Conservation (phyloP, 2,797 vertebrate genomes). For the Darevskia nairensis region DNA sequence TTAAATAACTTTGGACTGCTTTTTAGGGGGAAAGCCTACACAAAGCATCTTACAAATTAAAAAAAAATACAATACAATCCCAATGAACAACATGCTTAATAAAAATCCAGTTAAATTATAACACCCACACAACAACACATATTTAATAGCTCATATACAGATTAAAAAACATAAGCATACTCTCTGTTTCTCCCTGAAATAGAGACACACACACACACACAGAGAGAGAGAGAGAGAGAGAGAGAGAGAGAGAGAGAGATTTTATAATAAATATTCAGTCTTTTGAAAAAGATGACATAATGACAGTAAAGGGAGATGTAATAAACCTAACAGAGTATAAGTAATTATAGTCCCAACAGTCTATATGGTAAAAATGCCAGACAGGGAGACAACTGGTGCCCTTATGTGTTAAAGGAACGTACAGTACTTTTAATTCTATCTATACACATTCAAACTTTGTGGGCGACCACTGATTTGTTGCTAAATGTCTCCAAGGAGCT, state of each 20-base stretch:
- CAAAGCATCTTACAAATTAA: too few species aligned
- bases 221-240: too few species aligned
- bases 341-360: not conserved
- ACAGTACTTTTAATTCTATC: conserved; percentile 13
- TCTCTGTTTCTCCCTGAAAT: not conserved
- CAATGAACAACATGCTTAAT: too few species aligned
- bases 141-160: not conserved
- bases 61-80: too few species aligned
- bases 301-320: not conserved
- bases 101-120: too few species aligned
- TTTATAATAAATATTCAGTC: not conserved
- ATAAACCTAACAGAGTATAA: conserved; percentile 12
- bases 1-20: too few species aligned
- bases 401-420: conserved; percentile 5
- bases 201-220: not conserved
- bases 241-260: too few species aligned
- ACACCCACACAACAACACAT: too few species aligned
- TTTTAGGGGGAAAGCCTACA: too few species aligned
- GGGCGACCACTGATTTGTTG: conserved; percentile 34
- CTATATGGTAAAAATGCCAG: conserved; percentile 7
- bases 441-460: conserved; percentile 18
- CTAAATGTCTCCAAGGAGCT: conserved; percentile 36
- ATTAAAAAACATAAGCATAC: not conserved
- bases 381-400: conserved; percentile 36
- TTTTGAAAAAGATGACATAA: conserved; percentile 36